phyloP scores from a whole-genome alignment of 2,797 vertebrate genomes.

The Uromys caudimaculatus region DNA sequence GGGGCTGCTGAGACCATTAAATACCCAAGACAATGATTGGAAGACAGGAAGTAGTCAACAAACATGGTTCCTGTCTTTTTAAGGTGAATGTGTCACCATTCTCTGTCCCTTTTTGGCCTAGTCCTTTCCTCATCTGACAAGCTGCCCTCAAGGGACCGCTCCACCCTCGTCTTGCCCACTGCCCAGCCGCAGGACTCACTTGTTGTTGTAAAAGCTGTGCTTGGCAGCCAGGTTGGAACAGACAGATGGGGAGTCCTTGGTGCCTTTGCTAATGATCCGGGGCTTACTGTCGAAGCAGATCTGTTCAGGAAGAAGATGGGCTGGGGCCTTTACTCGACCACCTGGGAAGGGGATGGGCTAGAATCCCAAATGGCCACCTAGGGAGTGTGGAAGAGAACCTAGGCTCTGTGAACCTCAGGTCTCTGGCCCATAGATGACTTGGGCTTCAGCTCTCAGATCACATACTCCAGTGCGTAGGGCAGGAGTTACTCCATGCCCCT shows the following conservation, averaged over 20 bases:
- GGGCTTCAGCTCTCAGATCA: background rate
- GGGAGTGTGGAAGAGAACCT: background rate
- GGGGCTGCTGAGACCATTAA: background rate
- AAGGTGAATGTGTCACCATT: background rate
- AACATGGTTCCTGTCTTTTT: background rate
- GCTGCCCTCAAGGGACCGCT: conserved; percentile 50
- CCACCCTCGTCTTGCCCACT: accelerated
- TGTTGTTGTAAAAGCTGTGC: conserved; percentile 98
- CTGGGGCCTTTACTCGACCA: background rate
- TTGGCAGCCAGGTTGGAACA: conserved; percentile 98
- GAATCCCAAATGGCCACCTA: background rate
- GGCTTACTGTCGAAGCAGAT: conserved; percentile 99
- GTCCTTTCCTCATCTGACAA: background rate
- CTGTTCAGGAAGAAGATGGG: conserved; percentile 84
- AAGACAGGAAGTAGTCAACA: background rate
- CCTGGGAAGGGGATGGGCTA: conserved; percentile 62
- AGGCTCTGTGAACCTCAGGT: background rate
- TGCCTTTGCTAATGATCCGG: conserved; percentile 98
- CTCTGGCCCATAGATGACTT: background rate
- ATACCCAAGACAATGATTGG: background rate
- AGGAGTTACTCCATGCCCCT: background rate
- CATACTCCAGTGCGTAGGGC: background rate
- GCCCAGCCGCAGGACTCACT: conserved; percentile 88
- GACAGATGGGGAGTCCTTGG: conserved; percentile 95
- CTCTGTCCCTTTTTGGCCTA: background rate